Base-by-base conservation (phyloP, 2,888 invertebrate genomes). In the Parnassius orleans region DNA sequence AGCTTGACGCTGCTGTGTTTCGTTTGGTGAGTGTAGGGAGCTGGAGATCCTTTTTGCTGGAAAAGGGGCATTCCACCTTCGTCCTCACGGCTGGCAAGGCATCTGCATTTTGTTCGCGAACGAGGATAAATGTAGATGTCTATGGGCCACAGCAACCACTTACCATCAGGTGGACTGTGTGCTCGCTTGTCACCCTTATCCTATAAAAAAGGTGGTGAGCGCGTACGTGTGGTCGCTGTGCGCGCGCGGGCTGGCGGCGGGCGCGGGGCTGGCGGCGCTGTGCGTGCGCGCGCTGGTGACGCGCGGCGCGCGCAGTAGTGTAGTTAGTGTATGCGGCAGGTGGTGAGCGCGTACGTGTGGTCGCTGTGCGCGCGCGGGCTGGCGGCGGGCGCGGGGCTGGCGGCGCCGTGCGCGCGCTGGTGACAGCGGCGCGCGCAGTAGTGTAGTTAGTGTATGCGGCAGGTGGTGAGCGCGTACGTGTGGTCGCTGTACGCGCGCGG, bases 261-360 rank as follows among this genome's bases (percentile, higher is more conserved):
- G 97, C 81, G 96, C 96, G 81, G 95, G 95, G 74, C 91, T 97
- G 24, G 96, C 96, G 69, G 98, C 98, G 88, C 91, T 98, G 77
- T 86, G 97, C 33, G 96, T 98, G 70, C 95, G 95, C 58, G 95
- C 96, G 53, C 87, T 98, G 68, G 96, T 97, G 68, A 92, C 95
- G 62, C 94, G 95, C 76, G 94, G 95, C 58, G 71, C 70, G n/a
- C 62, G 67, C 46, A 69, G 63, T 15, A 7, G 68, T 43, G 42
- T 42, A 10, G 42, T 10, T 10, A 10, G 42, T 42, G 9, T 10
- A 10, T 42, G 11, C 3, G 9, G 69, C 81, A 93, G 93, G 93
- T 95, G 65, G 87, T 98, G 57, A 93, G 96, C 52, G 94, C 95
- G 66, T 98, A 97, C 83, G 87, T 97, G 64, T 94, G 97, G 66